These are phyloP conservation scores for Platysternon megacephalum DNA, from an alignment of 2,113 vertebrate genomes.

Conservation along the genomic window DNA sequence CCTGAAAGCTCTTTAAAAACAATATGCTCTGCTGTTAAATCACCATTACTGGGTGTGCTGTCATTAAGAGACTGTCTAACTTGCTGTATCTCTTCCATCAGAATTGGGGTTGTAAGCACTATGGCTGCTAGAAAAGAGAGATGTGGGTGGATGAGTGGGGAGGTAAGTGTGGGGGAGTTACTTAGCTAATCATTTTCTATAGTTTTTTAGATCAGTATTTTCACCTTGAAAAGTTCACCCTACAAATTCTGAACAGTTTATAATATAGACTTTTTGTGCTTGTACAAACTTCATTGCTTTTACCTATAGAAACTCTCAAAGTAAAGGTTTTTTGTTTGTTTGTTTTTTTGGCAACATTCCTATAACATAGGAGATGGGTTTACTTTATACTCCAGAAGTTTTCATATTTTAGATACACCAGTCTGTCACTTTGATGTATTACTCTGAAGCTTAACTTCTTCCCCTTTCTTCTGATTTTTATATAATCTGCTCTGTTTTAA, in stretches of 20 bases:
- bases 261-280: neutral
- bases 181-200: constrained; percentile 18
- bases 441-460: constrained; percentile 30
- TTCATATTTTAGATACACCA: constrained; percentile 41
- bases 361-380: constrained; percentile 27
- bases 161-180: neutral
- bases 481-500: constrained; percentile 25
- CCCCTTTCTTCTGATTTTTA: constrained; percentile 28
- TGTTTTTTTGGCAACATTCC: neutral
- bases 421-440: constrained; percentile 40
- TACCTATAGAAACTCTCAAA: constrained; percentile 8
- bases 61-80: constrained; percentile 12
- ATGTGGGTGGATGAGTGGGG: constrained; percentile 33
- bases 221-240: constrained; percentile 47
- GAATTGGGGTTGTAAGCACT: neutral
- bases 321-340: too few species aligned
- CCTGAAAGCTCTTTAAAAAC: neutral
- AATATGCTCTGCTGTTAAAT: neutral
- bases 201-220: constrained; percentile 24
- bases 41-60: neutral
- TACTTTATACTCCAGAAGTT: constrained; percentile 46
- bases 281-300: constrained; percentile 1
- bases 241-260: constrained; percentile 21
- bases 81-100: neutral
- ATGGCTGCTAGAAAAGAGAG: neutral